Evolutionary conservation across 2,797 vertebrate species (phyloP).

Genomic region (Chromobotia macracanthus): DNA sequence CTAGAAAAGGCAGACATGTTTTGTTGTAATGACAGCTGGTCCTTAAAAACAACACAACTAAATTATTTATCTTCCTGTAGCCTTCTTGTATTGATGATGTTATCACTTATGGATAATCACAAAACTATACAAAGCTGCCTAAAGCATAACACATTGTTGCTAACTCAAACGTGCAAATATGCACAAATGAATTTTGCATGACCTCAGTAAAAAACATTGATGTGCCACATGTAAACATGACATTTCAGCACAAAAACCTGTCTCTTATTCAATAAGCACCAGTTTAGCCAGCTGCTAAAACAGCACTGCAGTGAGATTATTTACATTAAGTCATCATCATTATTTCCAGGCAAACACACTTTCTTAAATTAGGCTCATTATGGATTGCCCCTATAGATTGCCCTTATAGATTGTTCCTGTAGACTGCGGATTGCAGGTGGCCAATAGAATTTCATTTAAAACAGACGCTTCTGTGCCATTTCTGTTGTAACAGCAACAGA

Average conservation of each 20-base stretch:
- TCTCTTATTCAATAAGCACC: too few relatives aligned
- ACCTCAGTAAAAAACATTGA: too few relatives aligned
- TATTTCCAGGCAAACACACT: too few relatives aligned
- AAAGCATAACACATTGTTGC: slow-evolving; percentile 1
- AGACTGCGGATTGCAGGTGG: neutral
- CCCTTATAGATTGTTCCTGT: too few relatives aligned
- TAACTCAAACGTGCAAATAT: neutral
- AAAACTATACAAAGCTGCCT: neutral
- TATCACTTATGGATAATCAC: neutral
- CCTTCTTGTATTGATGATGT: neutral
- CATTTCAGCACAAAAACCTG: too few relatives aligned
- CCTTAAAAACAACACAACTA: neutral
- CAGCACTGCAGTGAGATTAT: too few relatives aligned
- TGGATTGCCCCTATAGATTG: too few relatives aligned
- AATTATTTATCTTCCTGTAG: slow-evolving; percentile 37
- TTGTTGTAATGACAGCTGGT: slow-evolving; percentile 14
- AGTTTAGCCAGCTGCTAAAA: too few relatives aligned
- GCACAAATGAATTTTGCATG: neutral
- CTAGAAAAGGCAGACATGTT: neutral
- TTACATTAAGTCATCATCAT: too few relatives aligned
- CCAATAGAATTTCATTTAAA: too few relatives aligned
- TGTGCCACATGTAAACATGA: too few relatives aligned
- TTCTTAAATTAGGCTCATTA: too few relatives aligned
- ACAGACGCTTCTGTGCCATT: neutral
- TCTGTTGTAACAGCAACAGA: neutral